Percentiles rank a stretch among this genome's conserved stretches.
Conservation (phyloP, 1,140 invertebrate species). For the Eurosta solidaginis region DNA sequence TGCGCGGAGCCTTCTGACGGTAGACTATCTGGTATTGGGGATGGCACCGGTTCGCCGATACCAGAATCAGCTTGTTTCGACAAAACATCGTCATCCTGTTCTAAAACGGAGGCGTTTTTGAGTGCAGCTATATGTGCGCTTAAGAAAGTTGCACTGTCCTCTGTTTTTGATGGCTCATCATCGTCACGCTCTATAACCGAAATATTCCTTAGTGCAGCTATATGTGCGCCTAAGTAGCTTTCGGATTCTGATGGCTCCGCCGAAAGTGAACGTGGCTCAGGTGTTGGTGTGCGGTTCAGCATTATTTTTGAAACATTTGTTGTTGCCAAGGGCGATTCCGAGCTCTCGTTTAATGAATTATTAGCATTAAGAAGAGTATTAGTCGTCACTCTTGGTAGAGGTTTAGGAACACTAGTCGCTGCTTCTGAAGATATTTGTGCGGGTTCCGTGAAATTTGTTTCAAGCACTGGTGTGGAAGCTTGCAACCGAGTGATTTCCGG, state of each 20-base stretch:
- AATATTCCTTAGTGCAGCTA: background rate
- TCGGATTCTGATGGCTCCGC: conserved; percentile 21
- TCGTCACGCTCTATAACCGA: background rate
- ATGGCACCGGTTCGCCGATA: conserved; percentile 50
- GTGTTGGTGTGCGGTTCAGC: conserved; percentile 53
- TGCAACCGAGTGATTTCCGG: background rate
- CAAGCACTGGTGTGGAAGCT: background rate
- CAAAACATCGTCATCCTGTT: conserved; percentile 40
- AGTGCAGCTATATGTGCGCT: background rate
- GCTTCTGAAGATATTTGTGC: background rate
- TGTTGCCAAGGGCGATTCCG: background rate
- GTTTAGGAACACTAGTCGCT: conserved; percentile 37
- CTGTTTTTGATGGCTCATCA: conserved; percentile 29
- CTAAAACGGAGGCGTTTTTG: background rate
- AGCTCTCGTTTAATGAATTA: background rate
- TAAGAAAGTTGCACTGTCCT: background rate
- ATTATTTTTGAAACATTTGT: conserved; percentile 53
- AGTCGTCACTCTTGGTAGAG: conserved; percentile 47
- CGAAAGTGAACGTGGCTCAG: conserved; percentile 50
- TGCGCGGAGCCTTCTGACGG: conserved; percentile 21
- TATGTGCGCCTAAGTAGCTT: background rate
- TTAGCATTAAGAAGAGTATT: conserved; percentile 25
- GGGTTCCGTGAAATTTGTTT: background rate
- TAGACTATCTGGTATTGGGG: conserved; percentile 41
- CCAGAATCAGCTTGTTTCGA: conserved; percentile 56